Base-by-base conservation (phyloP, 2,113 vertebrate genomes). In the Baryphthengus martii region DNA sequence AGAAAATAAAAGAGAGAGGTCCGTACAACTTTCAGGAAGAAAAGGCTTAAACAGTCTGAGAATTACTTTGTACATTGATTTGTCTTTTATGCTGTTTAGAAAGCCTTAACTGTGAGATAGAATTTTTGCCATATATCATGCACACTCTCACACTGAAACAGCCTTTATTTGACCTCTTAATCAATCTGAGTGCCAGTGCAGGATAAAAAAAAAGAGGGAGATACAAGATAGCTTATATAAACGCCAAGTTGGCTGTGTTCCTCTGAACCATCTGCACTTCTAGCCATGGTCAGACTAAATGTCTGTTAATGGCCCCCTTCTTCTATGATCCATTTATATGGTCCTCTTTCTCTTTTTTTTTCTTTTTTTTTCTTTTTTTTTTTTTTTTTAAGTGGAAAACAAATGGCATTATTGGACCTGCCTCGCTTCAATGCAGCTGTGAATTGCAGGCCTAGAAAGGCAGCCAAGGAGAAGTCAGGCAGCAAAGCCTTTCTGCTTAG, bases 141-240 rank as follows among this genome's bases (percentile, higher is more conserved):
- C 49, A 73, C 37, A 55, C 91, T 89, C 85, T 59, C 78, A 44
- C 80, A 89, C 91, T 93, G 89, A 85, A 81, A 88, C 92, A 97
- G 97, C 97, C 97, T 98, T 96, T 97, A 94, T 96, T 96, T 98
- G 97, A 98, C 98, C 98, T 98, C 97, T 98, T 98, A 97, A 98
- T 98, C 98, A 98, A 97, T 95, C 94, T 70, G 59, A 95, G 92
- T 97, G 94, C 95, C 94, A 85, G 90, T 82, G 83, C 58, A 93
- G 82, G 35, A n/a, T n/a, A 63, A 92, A 70, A 85, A 85, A 93
- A 96, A 90, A 87, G n/a, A 93, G 80, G 23, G 90, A 98, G 97
- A 97, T 96, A 89, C 37, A 72, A 50, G 93, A 97, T 95, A 97
- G 88, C 85, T 97, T 97, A 96, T 39, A 85, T 95, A 97, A 98